These are phyloP conservation scores for Thunnus maccoyii DNA, from an alignment of 2,113 vertebrate genomes.

Conservation along the genomic window DNA sequence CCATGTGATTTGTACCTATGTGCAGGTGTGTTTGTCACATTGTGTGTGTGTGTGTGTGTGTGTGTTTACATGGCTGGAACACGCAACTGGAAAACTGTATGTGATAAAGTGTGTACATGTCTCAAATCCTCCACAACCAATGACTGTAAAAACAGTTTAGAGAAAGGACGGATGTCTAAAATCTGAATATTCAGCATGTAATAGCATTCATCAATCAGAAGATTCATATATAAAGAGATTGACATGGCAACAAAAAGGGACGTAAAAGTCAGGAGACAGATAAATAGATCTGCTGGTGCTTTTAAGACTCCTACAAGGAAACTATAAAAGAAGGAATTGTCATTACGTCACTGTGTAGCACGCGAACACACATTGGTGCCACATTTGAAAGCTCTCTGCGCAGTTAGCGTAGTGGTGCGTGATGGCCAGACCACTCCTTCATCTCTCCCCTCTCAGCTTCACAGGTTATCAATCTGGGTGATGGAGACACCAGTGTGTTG, in stretches of 20 bases:
- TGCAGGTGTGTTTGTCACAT: slow-evolving; percentile 24
- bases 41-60: background rate
- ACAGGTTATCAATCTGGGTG: too few species aligned
- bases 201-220: slow-evolving; percentile 23
- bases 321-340: too few species aligned
- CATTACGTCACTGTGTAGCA: too few species aligned
- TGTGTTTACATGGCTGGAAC: slow-evolving; percentile 10
- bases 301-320: slow-evolving; percentile 72
- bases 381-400: too few species aligned
- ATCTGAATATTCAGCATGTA: background rate
- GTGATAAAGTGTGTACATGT: background rate
- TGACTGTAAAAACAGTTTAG: background rate
- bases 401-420: too few species aligned
- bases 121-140: background rate
- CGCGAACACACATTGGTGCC: too few species aligned
- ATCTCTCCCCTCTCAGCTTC: too few species aligned
- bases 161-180: background rate
- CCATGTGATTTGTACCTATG: slow-evolving; percentile 1
- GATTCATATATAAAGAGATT: background rate
- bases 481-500: too few species aligned
- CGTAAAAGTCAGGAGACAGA: slow-evolving; percentile 46
- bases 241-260: background rate
- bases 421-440: too few species aligned
- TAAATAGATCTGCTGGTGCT: slow-evolving; percentile 62
- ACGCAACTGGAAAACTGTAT: background rate